Evolutionary conservation across 2,113 vertebrate species (phyloP).

Genomic region (Pantherophis guttatus): DNA sequence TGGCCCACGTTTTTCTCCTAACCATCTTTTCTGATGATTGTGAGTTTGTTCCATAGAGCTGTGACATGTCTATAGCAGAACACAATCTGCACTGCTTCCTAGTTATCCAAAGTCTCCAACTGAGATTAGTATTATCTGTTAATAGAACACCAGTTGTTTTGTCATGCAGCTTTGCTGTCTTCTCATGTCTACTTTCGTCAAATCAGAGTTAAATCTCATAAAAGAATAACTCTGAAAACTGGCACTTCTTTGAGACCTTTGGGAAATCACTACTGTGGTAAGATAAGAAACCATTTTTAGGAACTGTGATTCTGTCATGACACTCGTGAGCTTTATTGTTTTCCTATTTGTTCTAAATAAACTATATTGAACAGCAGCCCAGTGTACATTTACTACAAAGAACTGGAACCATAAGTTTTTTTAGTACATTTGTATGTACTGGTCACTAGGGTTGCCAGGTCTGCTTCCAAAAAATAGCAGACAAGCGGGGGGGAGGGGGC

Average conservation of each 20-base stretch:
- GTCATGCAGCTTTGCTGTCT: neutral
- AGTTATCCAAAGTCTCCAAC: neutral
- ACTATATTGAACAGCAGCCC: neutral
- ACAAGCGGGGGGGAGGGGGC: too few species aligned
- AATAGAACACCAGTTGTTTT: neutral
- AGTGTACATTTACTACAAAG: neutral
- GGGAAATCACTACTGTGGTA: neutral
- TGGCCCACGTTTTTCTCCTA: neutral
- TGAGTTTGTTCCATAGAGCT: neutral
- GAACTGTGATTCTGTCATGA: neutral
- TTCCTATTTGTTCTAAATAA: neutral
- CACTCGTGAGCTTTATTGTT: neutral
- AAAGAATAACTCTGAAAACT: neutral
- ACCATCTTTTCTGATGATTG: neutral
- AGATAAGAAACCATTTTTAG: neutral
- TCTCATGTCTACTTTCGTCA: neutral
- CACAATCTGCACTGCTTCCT: neutral
- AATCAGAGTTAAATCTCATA: neutral
- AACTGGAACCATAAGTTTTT: neutral
- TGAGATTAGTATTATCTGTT: neutral
- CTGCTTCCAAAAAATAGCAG: too few species aligned
- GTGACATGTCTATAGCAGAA: neutral
- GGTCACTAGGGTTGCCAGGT: neutral
- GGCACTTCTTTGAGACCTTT: neutral
- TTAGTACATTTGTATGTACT: neutral